Conservation (phyloP, 64 coral and sea anemone genomes). For the Dendronephthya gigantea region DNA sequence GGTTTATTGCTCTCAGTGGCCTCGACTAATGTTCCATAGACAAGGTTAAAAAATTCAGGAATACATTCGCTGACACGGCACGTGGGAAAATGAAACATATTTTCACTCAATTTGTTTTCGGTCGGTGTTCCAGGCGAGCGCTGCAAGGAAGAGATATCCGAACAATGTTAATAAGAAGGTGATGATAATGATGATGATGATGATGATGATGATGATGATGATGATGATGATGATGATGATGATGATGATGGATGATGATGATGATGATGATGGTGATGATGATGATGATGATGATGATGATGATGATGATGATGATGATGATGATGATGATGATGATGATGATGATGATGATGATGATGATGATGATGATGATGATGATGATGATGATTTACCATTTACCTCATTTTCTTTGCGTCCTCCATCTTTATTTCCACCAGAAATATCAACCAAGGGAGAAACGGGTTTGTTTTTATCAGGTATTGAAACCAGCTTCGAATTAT, state of each 20-base stretch:
- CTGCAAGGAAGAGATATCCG: not conserved
- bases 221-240: not conserved
- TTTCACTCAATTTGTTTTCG: conserved; percentile 47
- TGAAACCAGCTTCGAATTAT: conserved; percentile 49
- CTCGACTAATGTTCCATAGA: conserved; percentile 78
- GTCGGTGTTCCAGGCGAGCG: conserved; percentile 16
- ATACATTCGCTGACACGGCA: conserved; percentile 90
- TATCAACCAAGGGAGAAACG: conserved; percentile 49
- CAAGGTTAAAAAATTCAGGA: conserved; percentile 61
- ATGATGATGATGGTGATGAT: not conserved
- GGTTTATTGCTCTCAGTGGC: conserved; percentile 67
- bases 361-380: not conserved
- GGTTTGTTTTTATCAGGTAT: conserved; percentile 44
- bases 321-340: not conserved
- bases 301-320: not conserved
- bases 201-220: not conserved
- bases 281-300: not conserved
- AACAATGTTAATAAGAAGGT: not conserved
- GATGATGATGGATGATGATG: not conserved
- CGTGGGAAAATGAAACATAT: conserved; percentile 60
- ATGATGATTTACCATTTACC: not conserved
- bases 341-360: no score
- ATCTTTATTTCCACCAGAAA: conserved; percentile 12
- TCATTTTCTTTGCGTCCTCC: not conserved
- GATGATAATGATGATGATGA: not conserved